Percentiles rank a stretch among this genome's conserved stretches.
Conservation (phyloP, 2,888 invertebrate genomes). For the Aspidiotus destructor region DNA sequence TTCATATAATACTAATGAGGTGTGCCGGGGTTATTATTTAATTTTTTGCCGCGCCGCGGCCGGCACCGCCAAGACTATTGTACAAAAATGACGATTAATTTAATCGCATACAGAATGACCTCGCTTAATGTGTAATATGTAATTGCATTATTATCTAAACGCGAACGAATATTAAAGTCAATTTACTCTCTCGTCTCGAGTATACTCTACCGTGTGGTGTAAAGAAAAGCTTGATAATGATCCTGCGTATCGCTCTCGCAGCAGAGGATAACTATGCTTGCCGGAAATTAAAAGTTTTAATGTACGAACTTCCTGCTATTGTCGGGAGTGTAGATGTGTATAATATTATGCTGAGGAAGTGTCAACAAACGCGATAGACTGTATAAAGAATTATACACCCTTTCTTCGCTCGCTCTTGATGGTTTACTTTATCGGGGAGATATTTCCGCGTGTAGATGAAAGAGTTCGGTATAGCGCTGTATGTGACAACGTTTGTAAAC, state of each 20-base stretch:
- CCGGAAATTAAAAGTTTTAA: slow-evolving; percentile 24
- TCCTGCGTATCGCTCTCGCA: too few species aligned
- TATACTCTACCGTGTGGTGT: too few species aligned
- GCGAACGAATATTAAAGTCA: slow-evolving; percentile 4
- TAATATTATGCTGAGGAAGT: not conserved
- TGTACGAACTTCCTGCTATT: slow-evolving; percentile 20
- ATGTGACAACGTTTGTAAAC: too few species aligned
- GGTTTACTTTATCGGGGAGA: too few species aligned
- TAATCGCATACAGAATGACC: not conserved
- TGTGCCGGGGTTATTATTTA: slow-evolving; percentile 4
- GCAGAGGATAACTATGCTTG: not conserved
- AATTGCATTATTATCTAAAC: not conserved
- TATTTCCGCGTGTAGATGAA: too few species aligned
- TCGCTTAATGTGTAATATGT: not conserved
- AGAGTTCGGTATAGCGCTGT: too few species aligned
- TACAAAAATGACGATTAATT: too few species aligned
- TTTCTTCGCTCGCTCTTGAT: too few species aligned
- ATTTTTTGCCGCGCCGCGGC: not conserved
- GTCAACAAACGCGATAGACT: not conserved
- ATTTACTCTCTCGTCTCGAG: not conserved
- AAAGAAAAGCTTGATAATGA: too few species aligned
- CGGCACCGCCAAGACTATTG: not conserved
- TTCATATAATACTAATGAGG: not conserved
- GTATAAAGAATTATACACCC: too few species aligned
- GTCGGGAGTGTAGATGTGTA: not conserved